These are phyloP conservation scores for Sinelater perroti DNA, from an alignment of 2,888 invertebrate species.

Conservation along the genomic window DNA sequence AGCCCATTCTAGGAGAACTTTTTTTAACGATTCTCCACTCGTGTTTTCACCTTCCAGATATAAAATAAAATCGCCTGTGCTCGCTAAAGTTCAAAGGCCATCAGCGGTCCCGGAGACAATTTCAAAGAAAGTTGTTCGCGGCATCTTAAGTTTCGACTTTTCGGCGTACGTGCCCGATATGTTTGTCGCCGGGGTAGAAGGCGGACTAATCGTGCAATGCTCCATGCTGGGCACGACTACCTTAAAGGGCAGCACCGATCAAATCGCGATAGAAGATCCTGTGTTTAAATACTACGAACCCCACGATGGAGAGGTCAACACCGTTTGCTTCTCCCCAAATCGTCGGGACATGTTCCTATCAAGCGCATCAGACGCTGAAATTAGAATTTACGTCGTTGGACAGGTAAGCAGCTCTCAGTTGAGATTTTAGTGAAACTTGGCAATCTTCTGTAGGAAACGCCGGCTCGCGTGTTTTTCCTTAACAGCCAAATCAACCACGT, in stretches of 20 bases:
- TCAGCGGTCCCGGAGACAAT: slow-evolving; percentile 34
- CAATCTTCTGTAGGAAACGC: slow-evolving; percentile 54
- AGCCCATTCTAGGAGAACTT: slow-evolving; percentile 55
- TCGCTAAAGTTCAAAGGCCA: slow-evolving; percentile 41
- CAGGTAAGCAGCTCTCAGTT: slow-evolving; percentile 49
- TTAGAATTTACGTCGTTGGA: slow-evolving; percentile 56
- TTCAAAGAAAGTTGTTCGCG: slow-evolving; percentile 49
- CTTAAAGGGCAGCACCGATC: slow-evolving; percentile 50
- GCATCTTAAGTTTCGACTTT: slow-evolving; percentile 59
- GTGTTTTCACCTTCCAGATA: slow-evolving; percentile 53
- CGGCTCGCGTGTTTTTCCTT: slow-evolving; percentile 56
- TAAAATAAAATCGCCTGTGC: slow-evolving; percentile 53
- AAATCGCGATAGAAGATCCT: slow-evolving; percentile 55
- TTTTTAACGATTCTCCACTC: slow-evolving; percentile 42
- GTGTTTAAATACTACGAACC: slow-evolving; percentile 56
- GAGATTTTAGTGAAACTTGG: slow-evolving; percentile 48
- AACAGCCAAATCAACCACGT: slow-evolving; percentile 48
- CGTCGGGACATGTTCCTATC: slow-evolving; percentile 58
- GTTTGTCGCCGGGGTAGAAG: slow-evolving; percentile 60
- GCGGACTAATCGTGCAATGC: slow-evolving; percentile 58
- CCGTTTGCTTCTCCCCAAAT: slow-evolving; percentile 55
- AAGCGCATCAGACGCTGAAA: slow-evolving; percentile 56
- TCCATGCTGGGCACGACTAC: slow-evolving; percentile 55
- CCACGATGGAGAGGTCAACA: slow-evolving; percentile 56
- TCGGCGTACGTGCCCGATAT: slow-evolving; percentile 54